Conservation (phyloP, 2,888 invertebrate genomes). For the Apoderus coryli region DNA sequence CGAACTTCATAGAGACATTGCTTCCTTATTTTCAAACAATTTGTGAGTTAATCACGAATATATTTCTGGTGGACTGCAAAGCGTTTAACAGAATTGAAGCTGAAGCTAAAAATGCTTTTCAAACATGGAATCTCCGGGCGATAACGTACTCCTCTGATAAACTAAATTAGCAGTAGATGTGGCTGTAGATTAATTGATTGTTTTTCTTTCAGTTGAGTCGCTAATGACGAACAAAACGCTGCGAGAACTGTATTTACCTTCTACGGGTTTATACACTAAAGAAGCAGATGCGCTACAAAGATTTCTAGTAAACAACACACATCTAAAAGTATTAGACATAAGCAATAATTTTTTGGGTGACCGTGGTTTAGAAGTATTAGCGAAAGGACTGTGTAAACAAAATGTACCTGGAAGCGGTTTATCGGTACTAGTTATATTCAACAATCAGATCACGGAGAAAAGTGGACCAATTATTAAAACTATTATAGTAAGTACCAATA, state of each 20-base stretch:
- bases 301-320: constrained; percentile 24
- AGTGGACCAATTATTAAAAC: constrained; percentile 25
- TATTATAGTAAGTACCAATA: constrained; percentile 28
- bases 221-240: constrained; percentile 25
- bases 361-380: constrained; percentile 27
- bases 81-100: too few relatives aligned
- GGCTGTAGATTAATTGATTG: too few relatives aligned
- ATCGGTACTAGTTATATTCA: constrained; percentile 27
- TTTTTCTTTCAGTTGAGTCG: constrained; percentile 24
- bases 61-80: too few relatives aligned
- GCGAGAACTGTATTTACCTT: constrained; percentile 27
- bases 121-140: too few relatives aligned
- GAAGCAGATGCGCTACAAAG: constrained; percentile 27
- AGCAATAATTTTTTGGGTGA: constrained; percentile 31
- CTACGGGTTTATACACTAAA: constrained; percentile 28
- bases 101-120: too few relatives aligned
- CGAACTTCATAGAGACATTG: too few relatives aligned
- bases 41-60: too few relatives aligned
- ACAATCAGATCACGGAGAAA: constrained; percentile 29
- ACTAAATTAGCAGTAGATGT: too few relatives aligned
- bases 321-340: constrained; percentile 27
- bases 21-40: too few relatives aligned
- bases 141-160: too few relatives aligned
- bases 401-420: constrained; percentile 21
- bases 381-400: constrained; percentile 27